Evolutionary conservation across 1,140 invertebrate species (phyloP), one percentile per base, ranked within the genome.

Genomic region (Platorchestia sp.): DNA sequence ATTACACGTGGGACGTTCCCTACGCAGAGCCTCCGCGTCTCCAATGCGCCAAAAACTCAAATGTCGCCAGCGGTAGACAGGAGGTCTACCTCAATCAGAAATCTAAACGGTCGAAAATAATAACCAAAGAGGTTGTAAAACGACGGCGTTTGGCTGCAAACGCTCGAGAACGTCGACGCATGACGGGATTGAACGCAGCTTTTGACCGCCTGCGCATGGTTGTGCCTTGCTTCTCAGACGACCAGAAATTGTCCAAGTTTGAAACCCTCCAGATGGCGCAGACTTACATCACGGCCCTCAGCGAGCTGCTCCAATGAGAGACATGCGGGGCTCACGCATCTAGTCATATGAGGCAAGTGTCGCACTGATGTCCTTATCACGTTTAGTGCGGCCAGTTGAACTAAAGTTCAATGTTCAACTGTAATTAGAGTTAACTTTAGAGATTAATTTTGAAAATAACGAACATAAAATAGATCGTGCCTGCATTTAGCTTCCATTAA

Each of bases 191-290:
- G 42, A 99, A 99, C 97, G 98, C 98, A 90, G 98, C 98, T 0
- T 99, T 99, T 97, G 98, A 99, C 97, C 97, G 98, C 96, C 97
- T 99, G 6, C 97, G 98, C 41, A 98, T 98, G 96, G 98, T 99
- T n/a, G 98, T 99, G 40, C 98, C 98, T 0, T 98, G 97, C 95
- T 97, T 98, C 40, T 98, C 98, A 0, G 98, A 98, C 44, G 98
- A 99, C 96, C 98, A 98, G 96, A 98, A 98, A 97, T 97, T 99
- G 6, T 98, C 98, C 96, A 99, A 99, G 97, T 99, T 98, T 97
- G 98, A 99, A 97, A 99, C 98, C 0, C 97, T 99, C 19, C 98
- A 99, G 97, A 98, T 99, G 98, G 98, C 98, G 0, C 98, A 99
- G 96, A 98, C 98, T 22, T 99, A 99, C 97, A 99, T 99, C 87